Evolutionary conservation across 2,113 vertebrate genomes (phyloP).

Genomic region (Oostethus manadensis): DNA sequence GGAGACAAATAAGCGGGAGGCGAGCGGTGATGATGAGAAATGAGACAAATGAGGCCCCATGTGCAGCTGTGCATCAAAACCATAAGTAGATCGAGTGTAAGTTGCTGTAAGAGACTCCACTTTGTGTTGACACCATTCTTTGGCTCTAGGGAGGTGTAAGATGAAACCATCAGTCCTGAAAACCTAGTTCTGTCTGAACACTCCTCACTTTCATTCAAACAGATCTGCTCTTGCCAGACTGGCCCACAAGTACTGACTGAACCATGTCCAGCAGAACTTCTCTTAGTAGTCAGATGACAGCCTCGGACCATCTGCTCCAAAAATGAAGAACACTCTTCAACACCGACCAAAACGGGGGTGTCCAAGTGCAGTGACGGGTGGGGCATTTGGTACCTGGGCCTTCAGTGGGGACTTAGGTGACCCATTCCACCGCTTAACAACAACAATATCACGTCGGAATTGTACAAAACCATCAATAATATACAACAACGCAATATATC

Average conservation of each 20-base stretch:
- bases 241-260: constrained; percentile 15
- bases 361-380: too few relatives aligned
- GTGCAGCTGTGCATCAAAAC: not conserved
- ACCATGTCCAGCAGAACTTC: constrained; percentile 14
- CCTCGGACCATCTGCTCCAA: constrained; percentile 26
- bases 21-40: fast-evolving
- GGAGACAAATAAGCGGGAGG: constrained; percentile 5
- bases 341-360: not conserved
- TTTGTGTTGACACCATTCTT: constrained; percentile 4
- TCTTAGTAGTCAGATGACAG: constrained; percentile 20
- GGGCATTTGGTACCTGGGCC: too few relatives aligned
- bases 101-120: constrained; percentile 1
- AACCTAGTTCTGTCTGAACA: constrained; percentile 19
- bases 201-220: not conserved
- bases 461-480: too few relatives aligned
- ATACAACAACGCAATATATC: too few relatives aligned
- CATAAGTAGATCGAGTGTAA: constrained; percentile 37
- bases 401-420: too few relatives aligned
- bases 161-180: constrained; percentile 24
- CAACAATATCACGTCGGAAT: too few relatives aligned
- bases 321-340: constrained; percentile 1
- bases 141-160: constrained; percentile 12
- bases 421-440: too few relatives aligned
- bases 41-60: constrained; percentile 9
- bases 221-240: constrained; percentile 10